Percentiles rank a stretch among this genome's conserved stretches.
phyloP scores from a whole-genome alignment of 2,113 vertebrate species.

The Chamaetylas fuelleborni region DNA sequence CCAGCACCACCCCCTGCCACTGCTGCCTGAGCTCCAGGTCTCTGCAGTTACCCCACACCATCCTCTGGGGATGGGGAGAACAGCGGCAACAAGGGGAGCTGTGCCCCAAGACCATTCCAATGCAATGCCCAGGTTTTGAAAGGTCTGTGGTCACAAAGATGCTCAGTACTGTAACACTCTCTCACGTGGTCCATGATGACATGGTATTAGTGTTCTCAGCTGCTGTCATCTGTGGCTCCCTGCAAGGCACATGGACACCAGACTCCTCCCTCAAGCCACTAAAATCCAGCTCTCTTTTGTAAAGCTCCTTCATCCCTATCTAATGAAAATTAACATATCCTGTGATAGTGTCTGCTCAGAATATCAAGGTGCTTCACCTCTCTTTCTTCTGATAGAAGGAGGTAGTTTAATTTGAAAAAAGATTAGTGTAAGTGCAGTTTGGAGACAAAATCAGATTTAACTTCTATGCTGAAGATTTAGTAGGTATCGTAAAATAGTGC shows the following conservation, averaged over 20 bases:
- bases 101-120: neutral
- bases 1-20: rapidly evolving
- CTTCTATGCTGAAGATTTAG: neutral
- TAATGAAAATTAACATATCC: neutral
- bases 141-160: neutral
- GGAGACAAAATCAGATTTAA: neutral
- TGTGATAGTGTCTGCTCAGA: neutral
- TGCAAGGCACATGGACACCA: neutral
- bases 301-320: neutral
- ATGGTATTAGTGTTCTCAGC: neutral
- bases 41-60: neutral
- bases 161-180: neutral
- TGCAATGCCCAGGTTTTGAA: neutral
- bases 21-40: neutral
- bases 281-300: neutral
- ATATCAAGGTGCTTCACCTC: neutral
- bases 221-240: neutral
- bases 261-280: neutral
- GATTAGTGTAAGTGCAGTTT: neutral
- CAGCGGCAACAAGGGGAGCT: rapidly evolving
- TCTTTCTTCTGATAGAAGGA: neutral
- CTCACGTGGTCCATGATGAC: rapidly evolving
- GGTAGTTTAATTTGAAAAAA: neutral
- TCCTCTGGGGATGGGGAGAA: neutral
- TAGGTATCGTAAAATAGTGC: neutral